These are phyloP conservation scores for Drosophila busckii DNA, from an alignment of 1,140 invertebrate genomes.

Conservation along the genomic window DNA sequence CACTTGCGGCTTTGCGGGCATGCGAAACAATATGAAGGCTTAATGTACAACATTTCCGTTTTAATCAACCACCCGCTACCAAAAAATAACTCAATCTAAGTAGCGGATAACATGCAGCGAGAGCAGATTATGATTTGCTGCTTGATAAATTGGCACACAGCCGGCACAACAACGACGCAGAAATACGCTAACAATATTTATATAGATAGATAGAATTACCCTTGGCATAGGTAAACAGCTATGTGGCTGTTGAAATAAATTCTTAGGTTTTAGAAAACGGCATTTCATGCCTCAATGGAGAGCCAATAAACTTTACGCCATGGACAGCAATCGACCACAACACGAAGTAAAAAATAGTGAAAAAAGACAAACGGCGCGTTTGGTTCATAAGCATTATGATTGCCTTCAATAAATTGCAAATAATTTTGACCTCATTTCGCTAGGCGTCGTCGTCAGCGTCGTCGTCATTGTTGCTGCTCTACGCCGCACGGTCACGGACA, in stretches of 20 bases:
- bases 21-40: conserved; percentile 51
- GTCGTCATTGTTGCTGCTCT: conserved; percentile 12
- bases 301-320: conserved; percentile 59
- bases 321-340: conserved; percentile 26
- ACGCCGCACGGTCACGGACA: conserved; percentile 68
- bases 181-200: background rate
- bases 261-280: conserved; percentile 40
- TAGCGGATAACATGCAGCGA: conserved; percentile 13
- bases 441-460: conserved; percentile 40
- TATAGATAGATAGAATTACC: background rate
- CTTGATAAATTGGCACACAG: no score
- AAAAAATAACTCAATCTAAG: conserved; percentile 43
- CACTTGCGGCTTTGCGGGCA: conserved; percentile 34
- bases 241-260: no score
- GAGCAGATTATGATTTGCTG: background rate
- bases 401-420: conserved; percentile 77
- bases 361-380: conserved; percentile 53
- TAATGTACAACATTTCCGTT: conserved; percentile 67
- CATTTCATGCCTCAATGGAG: conserved; percentile 66
- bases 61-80: conserved; percentile 71
- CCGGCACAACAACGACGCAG: background rate
- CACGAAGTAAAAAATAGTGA: conserved; percentile 14
- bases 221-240: conserved; percentile 5
- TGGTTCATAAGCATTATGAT: conserved; percentile 72
- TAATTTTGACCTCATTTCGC: conserved; percentile 75